Conservation (phyloP, 2,113 vertebrate species). For the Lontra canadensis region DNA sequence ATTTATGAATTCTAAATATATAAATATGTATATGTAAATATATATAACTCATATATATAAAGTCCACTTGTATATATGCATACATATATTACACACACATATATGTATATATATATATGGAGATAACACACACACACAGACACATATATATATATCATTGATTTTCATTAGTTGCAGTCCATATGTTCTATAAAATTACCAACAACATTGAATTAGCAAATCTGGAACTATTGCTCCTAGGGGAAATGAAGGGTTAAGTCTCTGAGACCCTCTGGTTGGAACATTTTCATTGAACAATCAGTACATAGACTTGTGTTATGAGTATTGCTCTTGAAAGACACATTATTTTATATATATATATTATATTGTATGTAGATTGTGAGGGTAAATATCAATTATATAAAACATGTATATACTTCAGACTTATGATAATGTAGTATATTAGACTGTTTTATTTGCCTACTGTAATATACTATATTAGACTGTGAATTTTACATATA, state of each 20-base stretch:
- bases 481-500: background rate
- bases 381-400: background rate
- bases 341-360: background rate
- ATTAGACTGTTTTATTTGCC: background rate
- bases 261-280: background rate
- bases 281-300: background rate
- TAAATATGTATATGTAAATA: background rate
- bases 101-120: background rate
- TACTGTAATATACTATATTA: background rate
- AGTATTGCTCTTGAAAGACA: background rate
- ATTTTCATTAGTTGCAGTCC: background rate
- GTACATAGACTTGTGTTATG: background rate
- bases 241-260: background rate
- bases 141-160: background rate
- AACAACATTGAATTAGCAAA: background rate
- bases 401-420: background rate
- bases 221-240: background rate
- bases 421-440: background rate
- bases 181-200: background rate
- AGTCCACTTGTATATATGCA: background rate
- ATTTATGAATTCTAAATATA: background rate
- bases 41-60: background rate
- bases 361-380: background rate
- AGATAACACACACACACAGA: background rate
- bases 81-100: background rate